Conservation (phyloP, 1,140 invertebrate genomes). For the Drosophila baimaii region DNA sequence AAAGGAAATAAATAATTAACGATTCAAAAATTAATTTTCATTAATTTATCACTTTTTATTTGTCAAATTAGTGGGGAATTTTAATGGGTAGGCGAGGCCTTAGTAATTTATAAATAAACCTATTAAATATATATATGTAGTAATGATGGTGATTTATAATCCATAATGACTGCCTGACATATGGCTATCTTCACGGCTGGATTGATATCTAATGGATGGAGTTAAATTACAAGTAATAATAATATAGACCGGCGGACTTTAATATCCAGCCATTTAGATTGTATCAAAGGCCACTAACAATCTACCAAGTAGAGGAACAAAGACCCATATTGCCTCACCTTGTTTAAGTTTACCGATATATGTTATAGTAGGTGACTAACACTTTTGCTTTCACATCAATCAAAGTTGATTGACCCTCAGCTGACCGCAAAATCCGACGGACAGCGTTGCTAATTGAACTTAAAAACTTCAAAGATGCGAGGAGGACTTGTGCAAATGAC, state of each 20-base stretch:
- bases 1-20: constrained; percentile 1
- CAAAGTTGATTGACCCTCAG: constrained; percentile 68
- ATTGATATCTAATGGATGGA: not conserved
- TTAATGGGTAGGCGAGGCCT: constrained; percentile 10
- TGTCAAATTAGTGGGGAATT: constrained; percentile 6
- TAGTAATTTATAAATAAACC: constrained; percentile 4
- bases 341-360: constrained; percentile 22
- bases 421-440: constrained; percentile 62
- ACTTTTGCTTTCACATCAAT: constrained; percentile 72
- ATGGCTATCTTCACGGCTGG: constrained; percentile 3
- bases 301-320: constrained; percentile 12
- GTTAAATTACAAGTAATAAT: constrained; percentile 3
- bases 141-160: constrained; percentile 20
- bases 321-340: constrained; percentile 24
- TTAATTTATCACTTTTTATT: constrained; percentile 32
- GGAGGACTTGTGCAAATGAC: constrained; percentile 56
- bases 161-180: constrained; percentile 12
- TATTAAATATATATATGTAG: constrained; percentile 2
- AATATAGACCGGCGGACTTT: not conserved
- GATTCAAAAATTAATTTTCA: constrained; percentile 33
- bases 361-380: constrained; percentile 44
- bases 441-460: constrained; percentile 66
- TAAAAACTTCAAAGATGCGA: constrained; percentile 47
- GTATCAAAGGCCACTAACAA: constrained; percentile 22
- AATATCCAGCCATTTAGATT: constrained; percentile 12